Evolutionary conservation across 2,797 vertebrate species (phyloP).

Genomic region (Ibycter americanus): DNA sequence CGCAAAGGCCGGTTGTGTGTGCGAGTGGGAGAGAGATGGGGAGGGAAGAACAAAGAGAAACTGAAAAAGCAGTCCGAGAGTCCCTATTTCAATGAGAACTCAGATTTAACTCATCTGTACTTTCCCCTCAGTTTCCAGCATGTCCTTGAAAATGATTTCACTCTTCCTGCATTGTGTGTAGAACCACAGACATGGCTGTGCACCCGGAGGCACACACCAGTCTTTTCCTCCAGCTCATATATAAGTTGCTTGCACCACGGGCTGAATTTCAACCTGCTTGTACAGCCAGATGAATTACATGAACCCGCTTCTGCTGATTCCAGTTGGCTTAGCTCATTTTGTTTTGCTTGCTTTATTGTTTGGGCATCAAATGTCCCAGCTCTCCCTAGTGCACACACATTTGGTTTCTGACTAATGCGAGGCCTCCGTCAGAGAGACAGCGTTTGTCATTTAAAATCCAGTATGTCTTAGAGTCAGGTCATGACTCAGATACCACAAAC

Average conservation of each 20-base stretch:
- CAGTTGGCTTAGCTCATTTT: slow-evolving; percentile 31
- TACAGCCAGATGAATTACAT: not conserved
- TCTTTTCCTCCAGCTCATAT: not conserved
- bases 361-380: not conserved
- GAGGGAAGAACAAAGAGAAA: slow-evolving; percentile 31
- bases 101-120: slow-evolving; percentile 36
- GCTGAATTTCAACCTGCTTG: not conserved
- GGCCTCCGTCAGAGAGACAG: not conserved
- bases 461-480: slow-evolving; percentile 41
- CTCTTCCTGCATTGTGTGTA: not conserved
- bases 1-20: not conserved
- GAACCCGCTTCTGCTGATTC: not conserved
- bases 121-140: slow-evolving; percentile 20
- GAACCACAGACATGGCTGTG: not conserved
- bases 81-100: slow-evolving; percentile 59
- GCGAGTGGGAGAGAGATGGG: not conserved
- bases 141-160: not conserved
- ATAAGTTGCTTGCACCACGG: not conserved
- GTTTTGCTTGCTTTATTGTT: slow-evolving; percentile 33
- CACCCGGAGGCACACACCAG: not conserved
- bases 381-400: not conserved
- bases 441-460: slow-evolving; percentile 22
- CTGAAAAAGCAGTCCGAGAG: slow-evolving; percentile 35
- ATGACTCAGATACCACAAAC: slow-evolving; percentile 62
- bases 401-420: not conserved